phyloP scores from a whole-genome alignment of 2,888 invertebrate species.

The Selenia dentaria region DNA sequence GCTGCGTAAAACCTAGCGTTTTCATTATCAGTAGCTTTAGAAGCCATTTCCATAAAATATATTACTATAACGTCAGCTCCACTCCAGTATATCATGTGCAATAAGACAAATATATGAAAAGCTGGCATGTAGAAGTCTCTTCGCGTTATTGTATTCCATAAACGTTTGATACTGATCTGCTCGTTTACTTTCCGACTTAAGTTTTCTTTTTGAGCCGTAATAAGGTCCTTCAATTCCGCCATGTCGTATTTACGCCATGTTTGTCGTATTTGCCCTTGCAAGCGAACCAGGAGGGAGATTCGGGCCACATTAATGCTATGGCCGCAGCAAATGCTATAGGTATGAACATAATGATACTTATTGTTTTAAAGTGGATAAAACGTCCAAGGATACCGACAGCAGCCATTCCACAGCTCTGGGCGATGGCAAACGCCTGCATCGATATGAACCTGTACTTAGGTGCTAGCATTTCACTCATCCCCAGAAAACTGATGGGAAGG shows the following conservation, averaged over 20 bases:
- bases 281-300: slow-evolving; percentile 28
- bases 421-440: slow-evolving; percentile 8
- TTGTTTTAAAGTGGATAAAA: slow-evolving; percentile 2
- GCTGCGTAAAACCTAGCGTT: neutral
- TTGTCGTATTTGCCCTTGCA: slow-evolving; percentile 8
- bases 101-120: neutral
- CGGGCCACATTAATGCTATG: slow-evolving; percentile 21
- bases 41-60: neutral
- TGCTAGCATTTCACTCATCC: slow-evolving; percentile 18
- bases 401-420: slow-evolving; percentile 10
- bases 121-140: neutral
- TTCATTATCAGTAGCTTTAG: neutral
- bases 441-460: slow-evolving; percentile 1
- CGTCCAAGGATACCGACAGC: slow-evolving; percentile 7
- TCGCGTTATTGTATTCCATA: neutral
- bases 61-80: neutral
- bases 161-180: neutral
- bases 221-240: neutral
- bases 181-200: neutral
- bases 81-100: neutral
- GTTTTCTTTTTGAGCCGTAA: slow-evolving; percentile 1
- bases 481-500: slow-evolving; percentile 10
- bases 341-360: neutral
- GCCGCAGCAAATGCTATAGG: neutral
- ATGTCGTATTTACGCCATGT: neutral